Percentiles rank a stretch among this genome's conserved stretches.
Conservation (phyloP, 2,888 invertebrate species). For the Drymonia ruficornis region DNA sequence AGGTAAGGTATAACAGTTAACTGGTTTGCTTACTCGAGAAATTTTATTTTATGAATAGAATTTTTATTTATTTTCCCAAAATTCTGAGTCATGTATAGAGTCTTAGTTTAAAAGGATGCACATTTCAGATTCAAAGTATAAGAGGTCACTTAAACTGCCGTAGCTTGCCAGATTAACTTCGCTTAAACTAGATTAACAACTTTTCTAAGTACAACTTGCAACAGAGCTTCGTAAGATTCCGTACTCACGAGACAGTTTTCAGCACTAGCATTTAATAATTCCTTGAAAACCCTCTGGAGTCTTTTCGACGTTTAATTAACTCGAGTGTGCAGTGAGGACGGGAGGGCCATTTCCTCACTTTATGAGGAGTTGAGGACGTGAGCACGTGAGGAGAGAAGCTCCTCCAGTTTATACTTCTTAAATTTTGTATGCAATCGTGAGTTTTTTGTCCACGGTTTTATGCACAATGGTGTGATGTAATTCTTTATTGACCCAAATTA, state of each 20-base stretch:
- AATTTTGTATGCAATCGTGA: neutral
- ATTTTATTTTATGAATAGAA: too few species aligned
- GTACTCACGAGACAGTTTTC: neutral
- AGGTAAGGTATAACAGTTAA: too few species aligned
- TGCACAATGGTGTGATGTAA: neutral
- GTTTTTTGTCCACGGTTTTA: neutral
- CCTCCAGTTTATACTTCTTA: constrained; percentile 18
- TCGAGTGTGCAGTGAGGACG: constrained; percentile 44
- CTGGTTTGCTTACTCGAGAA: too few species aligned
- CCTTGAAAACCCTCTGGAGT: constrained; percentile 45
- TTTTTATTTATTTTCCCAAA: too few species aligned
- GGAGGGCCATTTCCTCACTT: constrained; percentile 54
- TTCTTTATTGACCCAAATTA: neutral
- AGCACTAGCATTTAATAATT: constrained; percentile 46
- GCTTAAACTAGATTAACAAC: neutral
- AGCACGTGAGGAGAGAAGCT: constrained; percentile 40
- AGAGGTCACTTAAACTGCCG: too few species aligned
- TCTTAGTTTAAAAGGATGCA: too few species aligned
- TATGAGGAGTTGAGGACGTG: constrained; percentile 65
- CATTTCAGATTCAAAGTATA: too few species aligned
- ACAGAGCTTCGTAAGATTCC: constrained; percentile 10
- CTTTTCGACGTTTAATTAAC: constrained; percentile 68
- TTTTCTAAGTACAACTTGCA: neutral
- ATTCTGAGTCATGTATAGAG: too few species aligned
- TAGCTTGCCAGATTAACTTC: neutral